Evolutionary conservation across 2,797 vertebrate genomes (phyloP).

Genomic region (Crotalus adamanteus): DNA sequence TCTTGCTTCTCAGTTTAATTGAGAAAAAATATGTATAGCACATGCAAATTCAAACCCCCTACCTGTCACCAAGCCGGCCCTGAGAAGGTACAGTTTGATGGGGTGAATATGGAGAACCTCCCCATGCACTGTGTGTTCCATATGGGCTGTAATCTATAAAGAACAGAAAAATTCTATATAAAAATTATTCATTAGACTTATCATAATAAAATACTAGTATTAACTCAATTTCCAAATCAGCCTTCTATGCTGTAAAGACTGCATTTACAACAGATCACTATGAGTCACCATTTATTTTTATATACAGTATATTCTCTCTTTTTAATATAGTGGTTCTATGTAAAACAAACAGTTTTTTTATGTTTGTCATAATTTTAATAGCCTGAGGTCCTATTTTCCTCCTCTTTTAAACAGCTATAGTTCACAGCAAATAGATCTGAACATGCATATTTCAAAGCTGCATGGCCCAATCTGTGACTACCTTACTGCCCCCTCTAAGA

Average conservation of each 20-base stretch:
- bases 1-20: not conserved
- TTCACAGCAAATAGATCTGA: not conserved
- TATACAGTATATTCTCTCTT: not conserved
- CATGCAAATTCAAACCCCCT: slow-evolving; percentile 45
- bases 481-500: not conserved
- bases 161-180: not conserved
- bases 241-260: not conserved
- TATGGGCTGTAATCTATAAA: slow-evolving; percentile 87
- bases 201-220: not conserved
- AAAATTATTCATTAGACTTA: not conserved
- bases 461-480: not conserved
- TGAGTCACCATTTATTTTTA: not conserved
- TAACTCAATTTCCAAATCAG: not conserved
- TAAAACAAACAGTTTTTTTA: not conserved
- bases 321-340: not conserved
- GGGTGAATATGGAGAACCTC: slow-evolving; percentile 84
- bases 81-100: slow-evolving; percentile 90
- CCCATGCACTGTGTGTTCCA: slow-evolving; percentile 85
- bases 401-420: not conserved
- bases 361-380: not conserved
- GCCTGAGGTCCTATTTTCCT: not conserved
- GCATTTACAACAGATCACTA: not conserved
- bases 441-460: not conserved
- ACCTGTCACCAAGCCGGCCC: slow-evolving; percentile 95
- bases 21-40: not conserved